Base-by-base conservation (phyloP, 2,797 vertebrate genomes). In the Myotis vivesi region DNA sequence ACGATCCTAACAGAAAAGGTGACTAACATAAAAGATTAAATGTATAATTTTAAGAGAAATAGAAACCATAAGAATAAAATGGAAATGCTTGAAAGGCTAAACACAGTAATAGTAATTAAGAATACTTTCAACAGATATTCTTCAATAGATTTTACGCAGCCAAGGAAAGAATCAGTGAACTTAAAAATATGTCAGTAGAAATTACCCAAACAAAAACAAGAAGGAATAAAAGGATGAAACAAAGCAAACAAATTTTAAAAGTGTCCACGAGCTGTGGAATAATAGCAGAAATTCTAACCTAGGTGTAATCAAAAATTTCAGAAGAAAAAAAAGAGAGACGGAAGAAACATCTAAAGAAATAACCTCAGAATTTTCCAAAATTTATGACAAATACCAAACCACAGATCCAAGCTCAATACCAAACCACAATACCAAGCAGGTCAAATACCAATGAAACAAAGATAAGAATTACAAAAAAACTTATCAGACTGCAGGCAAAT, bases 141-240 rank as follows among this genome's bases (percentile, higher is more conserved):
- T 44, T 66, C 20, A 30, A 49, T 16, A 77, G 33, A 93, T 17
- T 64, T 89, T 57, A 84, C 19, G 87, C 1, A 80, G 44, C 4
- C 46, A 91, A 91, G 55, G 9, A 77, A 86, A 81, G 71, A 77
- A 59, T 66, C 36, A 20, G 1, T 55, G 30, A 83, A 25, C 44
- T 41, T 84, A 25, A 88, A 85, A 93, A 71, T 6, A 80, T 13
- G 15, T 76, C 57, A 51, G 46, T 13, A 88, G n/a, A 85, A 93
- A 88, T 72, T 38, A 87, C 11, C 36, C 59, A 92, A 89, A 91
- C 46, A 68, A 91, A 93, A 95, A 72, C n/a, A 91, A 92, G 36
- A 57, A 81, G 36, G 5, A 22, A 83, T 53, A 64, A 51, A 46
- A 88, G 16, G 72, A 46, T 49, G 20, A 81, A 71, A 81, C 59